These are phyloP conservation scores for Erpetoichthys calabaricus DNA, from an alignment of 2,797 vertebrate species.

Conservation along the genomic window DNA sequence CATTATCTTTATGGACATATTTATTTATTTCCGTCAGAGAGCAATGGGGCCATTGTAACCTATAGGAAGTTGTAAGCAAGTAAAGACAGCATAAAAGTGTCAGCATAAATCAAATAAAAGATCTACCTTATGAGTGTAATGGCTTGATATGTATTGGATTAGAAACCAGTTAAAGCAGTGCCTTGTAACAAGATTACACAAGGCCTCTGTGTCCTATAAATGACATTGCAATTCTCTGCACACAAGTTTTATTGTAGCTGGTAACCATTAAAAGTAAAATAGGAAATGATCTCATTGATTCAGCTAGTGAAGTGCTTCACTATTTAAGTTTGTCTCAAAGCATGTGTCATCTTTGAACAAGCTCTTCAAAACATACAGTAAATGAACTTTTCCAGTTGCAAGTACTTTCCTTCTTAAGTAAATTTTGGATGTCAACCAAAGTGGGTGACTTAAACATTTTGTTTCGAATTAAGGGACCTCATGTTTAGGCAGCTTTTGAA, in stretches of 20 bases:
- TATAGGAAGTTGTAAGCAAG: constrained; percentile 9
- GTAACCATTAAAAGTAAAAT: constrained; percentile 42
- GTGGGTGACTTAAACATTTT: too few species aligned
- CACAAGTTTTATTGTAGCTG: constrained; percentile 50
- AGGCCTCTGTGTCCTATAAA: constrained; percentile 50
- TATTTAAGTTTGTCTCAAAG: neutral
- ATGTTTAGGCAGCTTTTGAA: too few species aligned
- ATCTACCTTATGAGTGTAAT: constrained; percentile 17
- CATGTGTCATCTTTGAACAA: constrained; percentile 1
- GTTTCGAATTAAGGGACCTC: too few species aligned
- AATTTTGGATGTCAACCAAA: too few species aligned
- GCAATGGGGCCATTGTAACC: constrained; percentile 12
- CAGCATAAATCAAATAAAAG: constrained; percentile 7
- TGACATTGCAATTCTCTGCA: constrained; percentile 60
- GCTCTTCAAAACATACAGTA: neutral
- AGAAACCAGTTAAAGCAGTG: constrained; percentile 40
- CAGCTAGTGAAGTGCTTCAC: constrained; percentile 38
- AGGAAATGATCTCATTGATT: constrained; percentile 44
- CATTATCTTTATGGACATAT: too few species aligned
- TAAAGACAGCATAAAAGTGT: constrained; percentile 13
- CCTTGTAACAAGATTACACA: constrained; percentile 51
- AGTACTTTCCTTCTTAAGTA: too few species aligned
- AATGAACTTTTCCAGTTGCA: too few species aligned
- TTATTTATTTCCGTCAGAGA: neutral
- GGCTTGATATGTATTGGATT: constrained; percentile 34